phyloP scores from a whole-genome alignment of 1,140 invertebrate genomes.

The Drosophila mayri region DNA sequence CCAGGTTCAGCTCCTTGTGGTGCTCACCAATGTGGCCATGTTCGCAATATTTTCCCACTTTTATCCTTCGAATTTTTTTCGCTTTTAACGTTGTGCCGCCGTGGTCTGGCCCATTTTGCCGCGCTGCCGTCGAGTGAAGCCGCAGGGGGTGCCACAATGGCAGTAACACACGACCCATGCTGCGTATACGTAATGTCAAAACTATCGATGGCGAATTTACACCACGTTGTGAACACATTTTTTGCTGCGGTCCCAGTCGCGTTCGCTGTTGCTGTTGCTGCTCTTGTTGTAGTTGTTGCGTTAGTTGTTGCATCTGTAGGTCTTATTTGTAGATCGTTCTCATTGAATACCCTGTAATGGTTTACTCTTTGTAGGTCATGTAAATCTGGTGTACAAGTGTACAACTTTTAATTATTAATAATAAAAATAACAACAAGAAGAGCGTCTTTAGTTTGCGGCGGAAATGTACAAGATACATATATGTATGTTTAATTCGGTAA shows the following conservation, averaged over 20 bases:
- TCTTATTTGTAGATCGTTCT: conserved; percentile 33
- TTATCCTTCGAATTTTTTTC: conserved; percentile 20
- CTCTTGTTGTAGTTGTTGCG: conserved; percentile 32
- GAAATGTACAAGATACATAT: neutral
- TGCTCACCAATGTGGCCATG: conserved; percentile 35
- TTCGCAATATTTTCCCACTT: conserved; percentile 57
- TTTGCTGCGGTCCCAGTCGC: conserved; percentile 9
- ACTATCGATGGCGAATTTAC: conserved; percentile 77
- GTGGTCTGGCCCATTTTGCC: conserved; percentile 8
- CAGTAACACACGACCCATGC: conserved; percentile 39
- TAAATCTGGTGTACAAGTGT: neutral
- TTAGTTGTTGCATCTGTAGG: conserved; percentile 65
- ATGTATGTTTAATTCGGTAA: neutral
- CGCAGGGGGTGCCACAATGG: conserved; percentile 45
- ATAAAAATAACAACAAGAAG: neutral
- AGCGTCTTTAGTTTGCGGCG: neutral
- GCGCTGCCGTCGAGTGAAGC: conserved; percentile 26
- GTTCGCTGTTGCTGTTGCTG: conserved; percentile 8
- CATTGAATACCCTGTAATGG: conserved; percentile 15
- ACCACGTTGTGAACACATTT: conserved; percentile 59
- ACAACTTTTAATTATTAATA: too few relatives aligned
- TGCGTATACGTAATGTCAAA: conserved; percentile 77
- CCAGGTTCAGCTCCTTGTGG: conserved; percentile 26
- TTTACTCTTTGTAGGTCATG: neutral
- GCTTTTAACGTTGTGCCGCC: conserved; percentile 14